Percentiles rank a stretch among this genome's conserved stretches.
Evolutionary conservation across 2,797 vertebrate genomes (phyloP).

Genomic region (Gadopsis marmoratus): DNA sequence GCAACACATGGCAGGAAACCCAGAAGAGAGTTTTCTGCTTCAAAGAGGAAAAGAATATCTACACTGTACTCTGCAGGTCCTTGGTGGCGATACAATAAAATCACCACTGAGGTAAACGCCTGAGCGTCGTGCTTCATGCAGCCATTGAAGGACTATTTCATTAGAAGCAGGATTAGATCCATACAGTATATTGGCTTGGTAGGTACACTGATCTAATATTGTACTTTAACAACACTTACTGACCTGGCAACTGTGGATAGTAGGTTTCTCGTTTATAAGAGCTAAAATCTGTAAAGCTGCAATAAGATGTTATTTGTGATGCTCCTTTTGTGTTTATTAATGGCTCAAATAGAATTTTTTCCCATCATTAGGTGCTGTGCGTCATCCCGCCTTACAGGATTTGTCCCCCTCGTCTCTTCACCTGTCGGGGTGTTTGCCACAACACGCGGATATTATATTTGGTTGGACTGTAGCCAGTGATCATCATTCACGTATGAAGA

Average conservation of each 20-base stretch:
- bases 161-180: not conserved
- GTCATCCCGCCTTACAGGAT: not conserved
- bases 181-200: not conserved
- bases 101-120: not conserved
- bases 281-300: not conserved
- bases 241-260: not conserved
- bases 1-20: conserved; percentile 9
- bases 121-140: not conserved
- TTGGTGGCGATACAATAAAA: not conserved
- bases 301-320: not conserved
- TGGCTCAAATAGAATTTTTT: not conserved
- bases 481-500: conserved; percentile 26
- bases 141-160: not conserved
- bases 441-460: not conserved
- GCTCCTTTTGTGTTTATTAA: not conserved
- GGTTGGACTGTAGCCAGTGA: not conserved
- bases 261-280: not conserved
- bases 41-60: conserved; percentile 4
- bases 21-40: conserved; percentile 15
- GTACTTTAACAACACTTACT: conserved; percentile 5
- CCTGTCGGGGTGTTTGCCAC: conserved; percentile 3
- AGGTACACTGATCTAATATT: not conserved
- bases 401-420: conserved; percentile 6
- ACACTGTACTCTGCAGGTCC: not conserved
- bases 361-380: not conserved